Evolutionary conservation across 2,797 vertebrate genomes (phyloP), one percentile per base, ranked within the genome.

Genomic region (Buphagus erythrorhynchus): DNA sequence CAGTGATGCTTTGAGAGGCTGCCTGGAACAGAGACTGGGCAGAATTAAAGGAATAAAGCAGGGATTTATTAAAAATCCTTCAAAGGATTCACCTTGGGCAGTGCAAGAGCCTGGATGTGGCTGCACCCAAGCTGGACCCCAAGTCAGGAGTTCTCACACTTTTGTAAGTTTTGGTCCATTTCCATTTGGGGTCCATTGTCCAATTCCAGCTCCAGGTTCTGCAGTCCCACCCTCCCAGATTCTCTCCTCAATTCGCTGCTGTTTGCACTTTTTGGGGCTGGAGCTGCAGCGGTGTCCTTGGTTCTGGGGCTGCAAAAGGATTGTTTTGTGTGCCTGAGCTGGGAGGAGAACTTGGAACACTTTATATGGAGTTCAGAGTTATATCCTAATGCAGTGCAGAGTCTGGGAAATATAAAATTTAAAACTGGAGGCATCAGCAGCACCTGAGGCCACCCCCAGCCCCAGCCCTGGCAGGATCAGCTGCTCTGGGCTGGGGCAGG

Each of bases 401-500:
- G 33, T 2, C 45, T 48, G 45, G 43, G 0, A 19, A 67, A 49
- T 36, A 22, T 5, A 5, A 45, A 36, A 67, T 10, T 10, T 21
- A 1, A 48, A 48, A 21, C 25, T 29, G 3, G 5, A 48, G 8
- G 45, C n/a, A 25, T n/a, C 48, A 69, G 16, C 66, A 61, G 38
- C 55, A 40, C 8, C 68, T 29, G 49, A 72, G 58, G 40, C 24
- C 80, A 54, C 2, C 54, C 24, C 31, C 68, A 77, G 4, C n/a
- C 31, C 55, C 42, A 57, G 67, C 12, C 48, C 10, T 29, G 51
- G 43, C 80, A 57, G 59, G 69, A 82, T 79, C 88, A 95, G 86
- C n/a, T 94, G 79, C 38, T 85, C 78, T 67, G 55, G 42, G 66
- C 61, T 59, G 38, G 77, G 81, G 68, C 90, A 82, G 72, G 15